Percentiles rank a stretch among this genome's conserved stretches.
These are phyloP conservation scores for Drosophila rufa DNA, from an alignment of 1,140 invertebrate genomes.

Conservation along the genomic window DNA sequence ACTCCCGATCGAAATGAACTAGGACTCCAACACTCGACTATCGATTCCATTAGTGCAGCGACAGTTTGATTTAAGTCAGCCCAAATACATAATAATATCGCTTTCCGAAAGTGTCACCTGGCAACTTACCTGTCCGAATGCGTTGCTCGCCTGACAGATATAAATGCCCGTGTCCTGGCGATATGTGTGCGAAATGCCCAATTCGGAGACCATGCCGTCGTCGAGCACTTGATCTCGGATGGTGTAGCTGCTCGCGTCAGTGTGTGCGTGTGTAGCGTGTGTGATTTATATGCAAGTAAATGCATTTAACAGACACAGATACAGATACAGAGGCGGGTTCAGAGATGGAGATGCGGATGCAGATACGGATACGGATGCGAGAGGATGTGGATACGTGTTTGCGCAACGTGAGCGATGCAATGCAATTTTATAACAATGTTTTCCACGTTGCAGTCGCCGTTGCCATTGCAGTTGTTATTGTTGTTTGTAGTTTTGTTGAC, in stretches of 20 bases:
- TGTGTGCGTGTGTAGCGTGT: constrained; percentile 18
- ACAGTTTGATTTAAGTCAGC: constrained; percentile 47
- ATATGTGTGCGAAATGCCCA: constrained; percentile 93
- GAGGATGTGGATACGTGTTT: constrained; percentile 68
- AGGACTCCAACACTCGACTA: constrained; percentile 2
- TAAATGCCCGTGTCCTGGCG: constrained; percentile 95
- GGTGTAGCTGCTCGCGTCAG: constrained; percentile 86
- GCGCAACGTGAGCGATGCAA: constrained; percentile 80
- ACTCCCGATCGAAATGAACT: constrained; percentile 33
- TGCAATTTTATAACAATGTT: constrained; percentile 84
- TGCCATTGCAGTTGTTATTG: constrained; percentile 22
- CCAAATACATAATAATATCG: constrained; percentile 47
- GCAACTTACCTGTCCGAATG: constrained; percentile 90
- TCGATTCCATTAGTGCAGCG: constrained; percentile 40
- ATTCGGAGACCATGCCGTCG: constrained; percentile 93
- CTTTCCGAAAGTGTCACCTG: constrained; percentile 40
- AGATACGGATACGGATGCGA: constrained; percentile 39
- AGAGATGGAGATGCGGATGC: constrained; percentile 24
- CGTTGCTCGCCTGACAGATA: constrained; percentile 94
- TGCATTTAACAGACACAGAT: constrained; percentile 75
- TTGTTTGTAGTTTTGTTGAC: constrained; percentile 75
- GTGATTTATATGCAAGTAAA: constrained; percentile 83
- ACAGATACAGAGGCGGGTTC: constrained; percentile 28
- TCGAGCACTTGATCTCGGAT: constrained; percentile 91
- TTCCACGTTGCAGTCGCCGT: constrained; percentile 65